Evolutionary conservation across 2,888 invertebrate genomes (phyloP), one percentile per base, ranked within the genome.

Genomic region (Lycocerus yunnanus): DNA sequence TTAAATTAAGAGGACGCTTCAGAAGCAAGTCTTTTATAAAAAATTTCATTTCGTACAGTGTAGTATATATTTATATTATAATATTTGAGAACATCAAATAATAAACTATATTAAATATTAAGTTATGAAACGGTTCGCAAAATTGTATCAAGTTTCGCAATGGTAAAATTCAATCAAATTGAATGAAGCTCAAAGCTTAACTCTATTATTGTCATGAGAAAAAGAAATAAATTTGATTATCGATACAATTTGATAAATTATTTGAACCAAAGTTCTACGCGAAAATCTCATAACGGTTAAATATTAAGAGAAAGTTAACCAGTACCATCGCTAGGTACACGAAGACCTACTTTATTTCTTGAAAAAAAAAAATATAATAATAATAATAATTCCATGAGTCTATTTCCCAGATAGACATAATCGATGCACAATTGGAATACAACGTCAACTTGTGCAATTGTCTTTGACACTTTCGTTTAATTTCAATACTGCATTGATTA

Each of bases 81-180:
- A n/a, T 21, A 21, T n/a, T n/a, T n/a, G 43, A 43, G n/a, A 43
- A 43, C 43, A n/a, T 43, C n/a, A 43, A 43, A 43, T 43, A 43
- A 43, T 43, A 43, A 43, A 43, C 43, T 6, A 43, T 43, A 43
- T 43, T 43, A 43, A 43, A 43, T 43, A 63, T 63, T 63, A 63
- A 63, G n/a, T 63, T 63, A 63, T 63, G 61, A 63, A 63, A 63
- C 20, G 18, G 61, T 15, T 63, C 18, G 61, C 61, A 63, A 63
- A 63, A 63, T 63, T 63, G 61, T 9, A 63, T 63, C 61, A 63
- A 63, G 18, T 63, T 18, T 20, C 20, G 18, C 18, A 63, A 63
- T 63, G 13, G 61, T 63, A 11, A 63, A 63, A 63, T 20, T 63
- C 61, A 63, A 63, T 63, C 16, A 63, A 27, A n/a, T 43, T 43